A percentile compares a stretch with the other conserved stretches of the same genome.
Conservation (phyloP, 2,113 vertebrate species). For the Monopterus albus region DNA sequence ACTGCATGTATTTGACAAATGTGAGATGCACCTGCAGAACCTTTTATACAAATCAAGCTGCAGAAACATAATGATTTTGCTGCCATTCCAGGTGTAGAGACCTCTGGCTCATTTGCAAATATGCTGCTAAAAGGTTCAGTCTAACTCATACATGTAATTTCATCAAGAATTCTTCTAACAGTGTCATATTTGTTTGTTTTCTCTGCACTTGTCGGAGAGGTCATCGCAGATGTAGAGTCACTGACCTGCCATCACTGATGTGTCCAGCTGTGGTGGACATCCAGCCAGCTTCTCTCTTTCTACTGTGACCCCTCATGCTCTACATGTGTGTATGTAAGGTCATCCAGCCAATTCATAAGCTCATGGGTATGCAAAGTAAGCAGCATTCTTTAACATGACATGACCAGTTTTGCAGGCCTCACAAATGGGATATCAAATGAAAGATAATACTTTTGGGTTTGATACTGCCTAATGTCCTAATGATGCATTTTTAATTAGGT, state of each 20-base stretch:
- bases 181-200: constrained; percentile 27
- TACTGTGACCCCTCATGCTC: constrained; percentile 19
- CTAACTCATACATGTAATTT: constrained; percentile 11
- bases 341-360: constrained; percentile 59
- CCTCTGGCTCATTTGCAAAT: constrained; percentile 21
- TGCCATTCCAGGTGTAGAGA: background rate
- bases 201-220: constrained; percentile 10
- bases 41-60: background rate
- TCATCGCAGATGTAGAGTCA: constrained; percentile 9
- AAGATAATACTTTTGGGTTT: background rate
- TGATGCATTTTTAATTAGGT: constrained; percentile 58
- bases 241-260: background rate
- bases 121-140: background rate
- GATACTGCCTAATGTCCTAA: constrained; percentile 9
- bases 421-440: too few relatives aligned
- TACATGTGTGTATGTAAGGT: constrained; percentile 47
- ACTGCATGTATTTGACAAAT: background rate
- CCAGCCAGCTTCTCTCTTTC: background rate
- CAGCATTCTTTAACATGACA: constrained; percentile 53
- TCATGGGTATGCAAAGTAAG: constrained; percentile 47
- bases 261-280: constrained; percentile 3
- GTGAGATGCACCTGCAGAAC: background rate
- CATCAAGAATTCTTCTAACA: background rate
- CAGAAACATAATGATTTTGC: background rate
- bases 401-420: constrained; percentile 9